Evolutionary conservation across 2,888 invertebrate species (phyloP), one percentile per base, ranked within the genome.

Genomic region (Acleris cristana): DNA sequence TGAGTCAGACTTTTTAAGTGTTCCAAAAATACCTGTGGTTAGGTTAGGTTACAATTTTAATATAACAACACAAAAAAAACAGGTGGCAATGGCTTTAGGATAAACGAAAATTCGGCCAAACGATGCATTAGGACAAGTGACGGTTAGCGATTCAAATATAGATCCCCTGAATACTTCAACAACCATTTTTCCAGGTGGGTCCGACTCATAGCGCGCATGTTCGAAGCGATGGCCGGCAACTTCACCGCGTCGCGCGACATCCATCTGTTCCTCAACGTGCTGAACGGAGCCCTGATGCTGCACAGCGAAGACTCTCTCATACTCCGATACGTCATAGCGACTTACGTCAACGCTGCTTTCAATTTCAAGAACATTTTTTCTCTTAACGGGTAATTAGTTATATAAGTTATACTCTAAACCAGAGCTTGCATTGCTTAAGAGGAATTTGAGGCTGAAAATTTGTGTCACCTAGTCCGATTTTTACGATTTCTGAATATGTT

Each of bases 301-400:
- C 99, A 99, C 86, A 98, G 99, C 72, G 99, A 99, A 88, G 99
- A 99, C 85, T 97, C 98, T 0, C 96, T 99, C 67, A 97, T 99
- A 77, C 94, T 99, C 69, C 94, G 99, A 82, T 98, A 98, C 83
- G 99, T 99, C 23, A 97, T 99, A 88, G 99, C 99, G 0, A 98
- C 99, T 0, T 99, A 98, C 80, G 98, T 99, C 70, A 99, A 99
- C 86, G 99, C 98, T 0, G 98, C 98, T 0, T 98, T 98, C 77
- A 99, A 99, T 90, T 99, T 99, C 87, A 99, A 99, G 90, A 99
- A 99, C 82, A 98, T 99, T 72, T 99, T 99, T 87, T 98, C 99
- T 0, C 98, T 98, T 14, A 99, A 99, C 83, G 99, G 99, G 94
- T 96, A 87, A 77, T 93, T 79, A 51, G 12, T 59, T 62, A 7